Evolutionary conservation across 2,888 invertebrate species (phyloP).

Genomic region (Diabrotica balteata): DNA sequence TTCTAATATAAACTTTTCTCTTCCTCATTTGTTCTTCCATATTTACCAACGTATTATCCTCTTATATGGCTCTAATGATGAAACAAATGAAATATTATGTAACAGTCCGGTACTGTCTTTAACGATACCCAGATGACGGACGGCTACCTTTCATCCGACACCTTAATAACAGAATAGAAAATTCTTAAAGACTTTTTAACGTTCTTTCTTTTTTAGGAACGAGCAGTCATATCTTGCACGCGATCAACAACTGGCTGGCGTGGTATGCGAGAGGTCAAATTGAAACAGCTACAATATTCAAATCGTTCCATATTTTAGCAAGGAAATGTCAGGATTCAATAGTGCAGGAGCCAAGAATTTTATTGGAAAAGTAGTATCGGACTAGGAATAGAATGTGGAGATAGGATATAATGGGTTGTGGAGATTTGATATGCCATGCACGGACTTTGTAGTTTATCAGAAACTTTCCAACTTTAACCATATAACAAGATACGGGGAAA

Average conservation of each 20-base stretch:
- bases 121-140: neutral
- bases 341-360: conserved; percentile 1
- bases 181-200: neutral
- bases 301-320: conserved; percentile 3
- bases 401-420: too few relatives aligned
- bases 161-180: conserved; percentile 1
- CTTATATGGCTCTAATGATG: too few relatives aligned
- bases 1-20: too few relatives aligned
- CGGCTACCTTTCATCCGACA: conserved; percentile 2
- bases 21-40: too few relatives aligned
- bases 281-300: conserved; percentile 5
- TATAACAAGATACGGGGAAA: neutral
- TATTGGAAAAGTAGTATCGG: neutral
- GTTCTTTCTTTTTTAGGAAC: neutral
- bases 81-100: neutral
- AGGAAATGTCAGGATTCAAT: neutral
- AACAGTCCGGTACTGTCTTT: neutral
- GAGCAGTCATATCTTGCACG: conserved; percentile 6
- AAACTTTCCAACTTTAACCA: too few relatives aligned
- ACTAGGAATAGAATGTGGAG: too few relatives aligned
- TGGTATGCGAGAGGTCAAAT: conserved; percentile 10
- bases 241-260: neutral
- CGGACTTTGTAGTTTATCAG: too few relatives aligned
- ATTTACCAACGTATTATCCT: too few relatives aligned
- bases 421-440: too few relatives aligned